These are phyloP conservation scores for Tamandua tetradactyla DNA, from an alignment of 2,797 vertebrate genomes.

Conservation along the genomic window DNA sequence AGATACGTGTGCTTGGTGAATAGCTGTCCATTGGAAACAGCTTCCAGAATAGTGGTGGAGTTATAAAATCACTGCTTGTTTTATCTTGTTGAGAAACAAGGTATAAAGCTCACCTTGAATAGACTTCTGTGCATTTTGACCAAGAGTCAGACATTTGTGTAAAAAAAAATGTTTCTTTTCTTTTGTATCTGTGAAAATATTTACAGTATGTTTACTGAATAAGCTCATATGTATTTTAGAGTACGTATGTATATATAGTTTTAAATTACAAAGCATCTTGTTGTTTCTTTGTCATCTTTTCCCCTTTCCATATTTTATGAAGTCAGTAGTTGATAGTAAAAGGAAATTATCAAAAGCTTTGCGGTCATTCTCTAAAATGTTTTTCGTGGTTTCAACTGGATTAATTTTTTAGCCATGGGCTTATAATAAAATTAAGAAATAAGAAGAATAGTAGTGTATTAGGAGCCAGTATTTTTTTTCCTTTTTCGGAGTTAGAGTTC, in stretches of 20 bases:
- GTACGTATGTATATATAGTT: neutral
- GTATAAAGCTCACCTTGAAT: neutral
- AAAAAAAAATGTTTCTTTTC: neutral
- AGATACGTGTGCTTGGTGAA: constrained; percentile 3
- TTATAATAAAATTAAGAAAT: neutral
- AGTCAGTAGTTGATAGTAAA: neutral
- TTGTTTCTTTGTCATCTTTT: neutral
- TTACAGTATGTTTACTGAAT: neutral
- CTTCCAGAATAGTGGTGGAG: neutral
- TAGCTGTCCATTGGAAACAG: neutral
- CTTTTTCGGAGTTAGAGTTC: neutral
- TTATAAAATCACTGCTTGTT: neutral
- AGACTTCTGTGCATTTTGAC: neutral
- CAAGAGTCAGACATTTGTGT: neutral
- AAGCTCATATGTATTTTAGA: neutral
- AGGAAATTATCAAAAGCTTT: neutral
- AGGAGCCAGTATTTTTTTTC: neutral
- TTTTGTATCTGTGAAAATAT: neutral
- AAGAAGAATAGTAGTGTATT: neutral
- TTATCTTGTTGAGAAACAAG: neutral
- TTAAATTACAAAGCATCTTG: neutral
- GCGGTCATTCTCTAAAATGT: neutral
- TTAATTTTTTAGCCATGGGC: neutral
- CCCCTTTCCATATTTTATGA: neutral
- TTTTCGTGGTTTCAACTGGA: neutral